These are phyloP conservation scores for Drosophila elegans DNA, from an alignment of 1,140 invertebrate genomes.

Conservation along the genomic window DNA sequence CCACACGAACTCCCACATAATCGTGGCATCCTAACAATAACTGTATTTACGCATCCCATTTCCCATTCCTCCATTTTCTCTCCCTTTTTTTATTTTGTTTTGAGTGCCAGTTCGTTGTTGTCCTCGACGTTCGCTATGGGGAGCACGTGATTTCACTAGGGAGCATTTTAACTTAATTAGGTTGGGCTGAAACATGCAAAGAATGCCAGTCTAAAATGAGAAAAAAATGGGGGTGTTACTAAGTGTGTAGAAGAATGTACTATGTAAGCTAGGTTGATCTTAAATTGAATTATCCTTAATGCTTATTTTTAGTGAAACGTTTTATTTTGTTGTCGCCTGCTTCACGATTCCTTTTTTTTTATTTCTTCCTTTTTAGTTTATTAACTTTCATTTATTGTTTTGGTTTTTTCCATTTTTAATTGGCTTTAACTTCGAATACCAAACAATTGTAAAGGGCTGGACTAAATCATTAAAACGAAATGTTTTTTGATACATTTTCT, in stretches of 20 bases:
- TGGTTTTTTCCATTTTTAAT: neutral
- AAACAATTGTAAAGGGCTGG: too few species aligned
- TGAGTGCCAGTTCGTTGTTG: conserved; percentile 29
- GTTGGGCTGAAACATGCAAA: conserved; percentile 52
- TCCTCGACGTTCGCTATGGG: conserved; percentile 54
- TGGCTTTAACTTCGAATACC: neutral
- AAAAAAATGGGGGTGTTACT: neutral
- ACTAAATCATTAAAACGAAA: too few species aligned
- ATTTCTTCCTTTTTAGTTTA: too few species aligned
- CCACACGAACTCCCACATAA: neutral
- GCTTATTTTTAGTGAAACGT: too few species aligned
- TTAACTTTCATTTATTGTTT: neutral
- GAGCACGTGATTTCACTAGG: conserved; percentile 77
- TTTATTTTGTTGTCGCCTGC: too few species aligned
- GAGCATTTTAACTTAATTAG: conserved; percentile 83
- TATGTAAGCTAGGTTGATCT: conserved; percentile 2
- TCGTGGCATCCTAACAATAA: conserved; percentile 19
- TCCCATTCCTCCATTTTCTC: conserved; percentile 12
- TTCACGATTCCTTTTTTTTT: too few species aligned
- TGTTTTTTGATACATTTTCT: too few species aligned
- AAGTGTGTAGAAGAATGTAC: neutral
- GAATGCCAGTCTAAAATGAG: conserved; percentile 26
- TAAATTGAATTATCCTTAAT: neutral
- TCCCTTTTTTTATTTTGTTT: conserved; percentile 11
- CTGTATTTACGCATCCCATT: conserved; percentile 48